phyloP scores from a whole-genome alignment of 2,113 vertebrate species.

The Odontesthes bonariensis region DNA sequence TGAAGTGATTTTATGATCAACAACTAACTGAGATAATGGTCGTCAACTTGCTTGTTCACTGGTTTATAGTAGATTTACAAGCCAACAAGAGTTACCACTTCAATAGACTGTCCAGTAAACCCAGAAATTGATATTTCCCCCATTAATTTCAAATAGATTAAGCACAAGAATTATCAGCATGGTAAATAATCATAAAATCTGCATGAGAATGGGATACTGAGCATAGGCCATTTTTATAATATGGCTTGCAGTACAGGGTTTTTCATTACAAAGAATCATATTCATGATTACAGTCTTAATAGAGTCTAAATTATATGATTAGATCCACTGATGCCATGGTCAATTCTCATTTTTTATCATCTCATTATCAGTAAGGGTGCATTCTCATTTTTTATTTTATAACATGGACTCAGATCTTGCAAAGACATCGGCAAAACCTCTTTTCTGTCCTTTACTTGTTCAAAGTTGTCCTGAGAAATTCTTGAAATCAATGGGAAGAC shows the following conservation, averaged over 20 bases:
- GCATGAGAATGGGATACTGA: background rate
- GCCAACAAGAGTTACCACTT: background rate
- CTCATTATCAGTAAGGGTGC: background rate
- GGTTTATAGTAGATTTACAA: background rate
- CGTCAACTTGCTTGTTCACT: background rate
- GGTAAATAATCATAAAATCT: background rate
- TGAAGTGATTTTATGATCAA: background rate
- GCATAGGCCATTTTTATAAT: background rate
- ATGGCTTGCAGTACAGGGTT: background rate
- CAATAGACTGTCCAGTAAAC: background rate
- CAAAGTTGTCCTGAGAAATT: background rate
- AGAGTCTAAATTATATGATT: background rate
- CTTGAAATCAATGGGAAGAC: no score
- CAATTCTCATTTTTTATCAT: background rate
- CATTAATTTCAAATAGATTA: background rate
- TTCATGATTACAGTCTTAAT: background rate
- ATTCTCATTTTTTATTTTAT: background rate
- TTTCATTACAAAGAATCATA: background rate
- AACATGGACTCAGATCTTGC: background rate
- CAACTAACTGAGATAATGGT: constrained; percentile 7
- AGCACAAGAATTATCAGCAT: background rate
- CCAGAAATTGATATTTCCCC: background rate
- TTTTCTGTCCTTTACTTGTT: background rate
- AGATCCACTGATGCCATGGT: background rate
- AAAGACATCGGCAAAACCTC: background rate